Conservation (phyloP, 2,888 invertebrate genomes). For the Hirtodrosophila confusa region DNA sequence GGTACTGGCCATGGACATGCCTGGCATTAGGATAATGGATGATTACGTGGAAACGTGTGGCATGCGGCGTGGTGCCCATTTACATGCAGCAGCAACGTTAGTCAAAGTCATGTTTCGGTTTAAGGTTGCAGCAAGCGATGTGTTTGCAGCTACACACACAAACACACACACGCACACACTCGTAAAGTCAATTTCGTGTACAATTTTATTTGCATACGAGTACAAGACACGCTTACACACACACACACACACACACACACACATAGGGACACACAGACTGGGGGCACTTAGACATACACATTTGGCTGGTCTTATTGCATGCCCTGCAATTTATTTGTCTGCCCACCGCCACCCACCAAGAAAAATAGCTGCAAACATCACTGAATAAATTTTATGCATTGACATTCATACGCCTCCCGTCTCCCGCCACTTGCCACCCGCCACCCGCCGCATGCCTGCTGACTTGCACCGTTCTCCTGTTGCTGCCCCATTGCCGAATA, state of each 20-base stretch:
- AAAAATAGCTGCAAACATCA: slow-evolving; percentile 75
- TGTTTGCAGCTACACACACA: slow-evolving; percentile 19
- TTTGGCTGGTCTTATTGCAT: slow-evolving; percentile 74
- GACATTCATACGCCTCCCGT: slow-evolving; percentile 56
- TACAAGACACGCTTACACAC: slow-evolving; percentile 13
- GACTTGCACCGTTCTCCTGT: not conserved
- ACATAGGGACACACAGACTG: slow-evolving; percentile 12
- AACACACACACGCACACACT: slow-evolving; percentile 17
- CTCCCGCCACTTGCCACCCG: not conserved
- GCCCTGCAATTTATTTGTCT: slow-evolving; percentile 80
- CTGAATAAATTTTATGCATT: slow-evolving; percentile 75
- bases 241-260: slow-evolving; percentile 1
- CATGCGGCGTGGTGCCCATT: slow-evolving; percentile 70
- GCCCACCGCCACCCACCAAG: slow-evolving; percentile 21
- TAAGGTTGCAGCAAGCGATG: slow-evolving; percentile 35
- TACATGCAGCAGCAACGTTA: slow-evolving; percentile 76
- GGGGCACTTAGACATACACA: slow-evolving; percentile 62
- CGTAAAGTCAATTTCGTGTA: slow-evolving; percentile 77
- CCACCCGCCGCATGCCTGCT: not conserved
- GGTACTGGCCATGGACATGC: slow-evolving; percentile 56
- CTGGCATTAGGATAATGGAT: slow-evolving; percentile 81
- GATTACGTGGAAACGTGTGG: slow-evolving; percentile 78
- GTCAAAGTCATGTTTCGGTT: slow-evolving; percentile 74
- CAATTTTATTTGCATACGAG: slow-evolving; percentile 77
- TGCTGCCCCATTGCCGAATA: slow-evolving; percentile 56